Base-by-base conservation (phyloP, 2,113 vertebrate genomes). In the Setophaga kirtlandii region DNA sequence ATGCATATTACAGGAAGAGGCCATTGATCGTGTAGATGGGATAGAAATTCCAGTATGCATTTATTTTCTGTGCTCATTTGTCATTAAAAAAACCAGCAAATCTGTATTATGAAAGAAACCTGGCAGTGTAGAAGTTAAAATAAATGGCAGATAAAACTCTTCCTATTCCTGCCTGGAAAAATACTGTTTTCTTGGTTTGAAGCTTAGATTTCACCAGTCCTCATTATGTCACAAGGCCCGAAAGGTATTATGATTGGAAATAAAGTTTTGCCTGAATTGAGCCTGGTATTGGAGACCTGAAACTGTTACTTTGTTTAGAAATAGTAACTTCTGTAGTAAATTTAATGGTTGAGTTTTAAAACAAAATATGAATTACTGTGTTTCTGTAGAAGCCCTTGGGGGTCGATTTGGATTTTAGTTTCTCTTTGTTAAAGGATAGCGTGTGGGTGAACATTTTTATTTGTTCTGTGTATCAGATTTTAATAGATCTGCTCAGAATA, bases 271-370 rank as follows among this genome's bases (percentile, higher is more conserved):
- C 15, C 35, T 90, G 50, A 80, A 41, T 50, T 86, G 25, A 86
- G 20, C 27, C 12, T 1, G 12, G 0, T 73, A 17, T 20, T 53
- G 27, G n/a, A 87, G 20, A 77, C 21, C 8, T 77, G 70, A 74
- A 93, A n/a, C 23, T 88, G 53, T 76, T 87, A 42, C 39, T 75
- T 83, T 49, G 10, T 53, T 86, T 81, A 41, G 67, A 83, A 83
- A 50, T 41, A 11, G 15, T 49, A 70, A 30, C 6, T 90, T 90
- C 17, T 39, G 28, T 63, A 67, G 67, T 80, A 11, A 78, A 81
- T 90, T 69, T 67, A 83, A 44, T 63, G 64, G 16, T 41, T 92
- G 60, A 81, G 50, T 83, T 95, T 88, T 52, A 71, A 90, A 93
- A 59, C 46, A 77, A 88, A 93, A 42, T 42, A 33, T 59, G 24